Evolutionary conservation across 2,797 vertebrate species (phyloP), one percentile per base, ranked within the genome.

Genomic region (Threskiornis aethiopicus): DNA sequence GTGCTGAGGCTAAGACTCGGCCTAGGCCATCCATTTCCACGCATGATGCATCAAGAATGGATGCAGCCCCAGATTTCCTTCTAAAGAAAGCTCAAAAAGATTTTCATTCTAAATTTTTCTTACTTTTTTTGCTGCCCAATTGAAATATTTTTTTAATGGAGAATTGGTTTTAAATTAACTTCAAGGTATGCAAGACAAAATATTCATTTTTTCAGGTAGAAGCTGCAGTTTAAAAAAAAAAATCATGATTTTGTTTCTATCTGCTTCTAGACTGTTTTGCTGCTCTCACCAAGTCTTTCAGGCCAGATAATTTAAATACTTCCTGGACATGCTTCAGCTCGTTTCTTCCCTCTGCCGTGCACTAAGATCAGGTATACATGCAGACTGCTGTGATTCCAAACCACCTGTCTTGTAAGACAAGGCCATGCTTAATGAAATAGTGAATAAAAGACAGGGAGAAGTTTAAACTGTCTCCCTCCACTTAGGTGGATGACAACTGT

Each of bases 1-100:
- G 54, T 1, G 1, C 19, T 0, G 0, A 49, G 31, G 49, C 19
- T 31, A 29, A 73, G 66, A 24, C 35, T 57, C 6, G 2, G 35
- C n/a, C 19, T 54, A 21, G 46, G 12, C 73, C 16, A 0, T 41
- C 39, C 52, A 1, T 85, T 49, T 51, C 41, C 24, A 11, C 4
- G 14, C 18, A 9, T 4, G 10, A 33, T 37, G 31, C 64, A 39
- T 8, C 52, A 52, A 62, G 42, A 37, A 47, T 1, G 1, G n/a
- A n/a, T 0, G 7, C 4, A 67, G 24, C 33, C 35, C 51, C 46
- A 19, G 4, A 28, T 29, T 61, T 67, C 52, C 17, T n/a, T 35
- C 69, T 35, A 39, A 80, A 83, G 67, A 70, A 89, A 70, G 22
- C 16, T 33, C 83, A 78, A 44, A 73, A 84, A 73, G 1, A 31